A percentile compares a stretch with the other conserved stretches of the same genome.
Conservation (phyloP, 2,797 vertebrate species). For the Enteromius viviparus region DNA sequence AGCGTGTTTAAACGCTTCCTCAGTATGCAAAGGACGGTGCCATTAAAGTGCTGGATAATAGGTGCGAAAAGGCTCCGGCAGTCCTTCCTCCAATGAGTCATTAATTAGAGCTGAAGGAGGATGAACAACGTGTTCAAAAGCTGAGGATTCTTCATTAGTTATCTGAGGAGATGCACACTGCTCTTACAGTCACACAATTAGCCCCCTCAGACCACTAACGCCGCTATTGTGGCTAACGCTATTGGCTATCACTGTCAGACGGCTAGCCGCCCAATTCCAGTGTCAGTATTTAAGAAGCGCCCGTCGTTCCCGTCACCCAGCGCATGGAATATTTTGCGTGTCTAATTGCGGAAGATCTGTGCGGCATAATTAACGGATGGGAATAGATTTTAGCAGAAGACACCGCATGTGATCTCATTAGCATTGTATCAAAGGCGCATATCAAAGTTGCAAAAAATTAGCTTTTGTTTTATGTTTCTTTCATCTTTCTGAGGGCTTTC, state of each 20-base stretch:
- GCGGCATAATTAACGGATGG: conserved; percentile 72
- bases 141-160: conserved; percentile 78
- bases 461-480: conserved; percentile 78
- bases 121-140: conserved; percentile 74
- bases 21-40: conserved; percentile 70
- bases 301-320: conserved; percentile 55
- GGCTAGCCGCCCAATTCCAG: conserved; percentile 6
- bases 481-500: conserved; percentile 75
- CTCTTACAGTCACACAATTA: conserved; percentile 69
- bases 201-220: conserved; percentile 50
- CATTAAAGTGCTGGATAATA: conserved; percentile 74
- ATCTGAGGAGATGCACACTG: conserved; percentile 60
- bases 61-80: conserved; percentile 66
- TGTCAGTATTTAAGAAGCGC: conserved; percentile 36
- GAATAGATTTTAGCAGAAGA: conserved; percentile 73
- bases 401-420: conserved; percentile 77
- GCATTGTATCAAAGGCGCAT: conserved; percentile 77
- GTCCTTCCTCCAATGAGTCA: conserved; percentile 71
- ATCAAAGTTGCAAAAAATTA: conserved; percentile 76
- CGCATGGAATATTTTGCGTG: conserved; percentile 68
- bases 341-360: conserved; percentile 69
- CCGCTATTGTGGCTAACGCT: conserved; percentile 21
- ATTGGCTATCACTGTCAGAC: conserved; percentile 34
- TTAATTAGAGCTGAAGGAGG: conserved; percentile 79
- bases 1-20: conserved; percentile 68